Evolutionary conservation across 1,140 invertebrate genomes (phyloP), one percentile per base, ranked within the genome.

Genomic region (Diplogasteroides magnus): DNA sequence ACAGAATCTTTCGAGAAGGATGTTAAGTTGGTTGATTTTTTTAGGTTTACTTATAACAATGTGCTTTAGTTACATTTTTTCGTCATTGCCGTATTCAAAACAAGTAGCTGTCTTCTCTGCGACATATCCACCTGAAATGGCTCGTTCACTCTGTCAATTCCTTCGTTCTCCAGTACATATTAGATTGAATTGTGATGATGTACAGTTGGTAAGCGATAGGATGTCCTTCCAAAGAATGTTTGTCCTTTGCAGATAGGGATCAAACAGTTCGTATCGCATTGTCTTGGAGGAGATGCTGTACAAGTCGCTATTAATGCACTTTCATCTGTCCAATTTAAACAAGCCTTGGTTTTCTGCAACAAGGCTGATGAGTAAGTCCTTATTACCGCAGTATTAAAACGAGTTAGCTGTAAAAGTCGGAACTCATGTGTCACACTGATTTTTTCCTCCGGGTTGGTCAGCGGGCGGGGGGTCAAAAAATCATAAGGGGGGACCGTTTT

Each of bases 21-120:
- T 83, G 89, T 96, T 58, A 90, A 90, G 89, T 90, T 82, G 83
- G 83, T 82, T 28, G n/a, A 66, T 26, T 67, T 48, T 37, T 11
- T 37, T 31, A 31, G 26, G 48, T 72, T 71, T 27, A 69, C 65
- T 68, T 61, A 29, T 26, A 68, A 65, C 13, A 74, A 59, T 79
- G 48, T 77, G 75, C 81, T 86, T 73, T 77, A 90, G 88, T 82
- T 89, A 86, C 77, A 91, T 94, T 60, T 91, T 89, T 83, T 86
- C 87, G 56, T 82, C 84, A 63, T 80, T 96, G 67, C 91, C 90
- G 65, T 90, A 90, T 25, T 76, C 84, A 11, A 88, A 88, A 69
- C 95, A 98, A 87, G 88, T 93, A 19, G 88, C 97, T 73, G 90
- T 92, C 37, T 88, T 91, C 27, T 97, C 93, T 85, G 95, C 95